Percentiles rank a stretch among this genome's conserved stretches.
phyloP scores from a whole-genome alignment of 1,140 invertebrate genomes.

The Sinella curviseta region DNA sequence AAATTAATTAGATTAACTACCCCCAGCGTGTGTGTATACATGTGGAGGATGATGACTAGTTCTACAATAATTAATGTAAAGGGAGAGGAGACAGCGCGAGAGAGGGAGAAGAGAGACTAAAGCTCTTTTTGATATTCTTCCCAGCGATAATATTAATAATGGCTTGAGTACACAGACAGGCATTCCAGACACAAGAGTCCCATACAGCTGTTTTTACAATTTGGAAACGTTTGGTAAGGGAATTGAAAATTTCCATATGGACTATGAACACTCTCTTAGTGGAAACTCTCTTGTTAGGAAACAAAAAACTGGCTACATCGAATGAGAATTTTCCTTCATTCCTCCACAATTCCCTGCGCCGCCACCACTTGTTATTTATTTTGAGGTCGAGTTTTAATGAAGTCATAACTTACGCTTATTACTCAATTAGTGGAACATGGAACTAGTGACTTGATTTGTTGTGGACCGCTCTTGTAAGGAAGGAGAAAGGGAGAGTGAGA shows the following conservation, averaged over 20 bases:
- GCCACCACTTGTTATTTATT: slow-evolving; percentile 13
- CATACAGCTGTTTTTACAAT: not conserved
- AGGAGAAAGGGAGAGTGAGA: not conserved
- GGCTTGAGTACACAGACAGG: not conserved
- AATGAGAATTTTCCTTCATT: no score
- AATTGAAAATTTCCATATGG: not conserved
- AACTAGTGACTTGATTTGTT: not conserved
- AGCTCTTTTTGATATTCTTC: not conserved
- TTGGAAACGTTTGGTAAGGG: not conserved
- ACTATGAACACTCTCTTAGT: not conserved
- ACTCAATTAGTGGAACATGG: slow-evolving; percentile 15
- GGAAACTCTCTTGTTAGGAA: no score
- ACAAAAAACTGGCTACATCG: no score
- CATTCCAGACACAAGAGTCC: not conserved
- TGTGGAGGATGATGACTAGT: not conserved
- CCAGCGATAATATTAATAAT: not conserved
- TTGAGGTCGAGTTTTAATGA: slow-evolving; percentile 23
- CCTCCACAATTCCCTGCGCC: not conserved
- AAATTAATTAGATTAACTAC: slow-evolving; percentile 26
- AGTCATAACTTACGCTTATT: slow-evolving; percentile 25
- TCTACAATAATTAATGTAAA: slow-evolving; percentile 7
- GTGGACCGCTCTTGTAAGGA: not conserved
- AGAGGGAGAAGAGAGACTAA: not conserved
- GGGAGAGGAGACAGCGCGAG: not conserved
- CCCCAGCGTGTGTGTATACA: not conserved